phyloP scores from a whole-genome alignment of 2,888 invertebrate genomes.

The Calephelis perditalis region DNA sequence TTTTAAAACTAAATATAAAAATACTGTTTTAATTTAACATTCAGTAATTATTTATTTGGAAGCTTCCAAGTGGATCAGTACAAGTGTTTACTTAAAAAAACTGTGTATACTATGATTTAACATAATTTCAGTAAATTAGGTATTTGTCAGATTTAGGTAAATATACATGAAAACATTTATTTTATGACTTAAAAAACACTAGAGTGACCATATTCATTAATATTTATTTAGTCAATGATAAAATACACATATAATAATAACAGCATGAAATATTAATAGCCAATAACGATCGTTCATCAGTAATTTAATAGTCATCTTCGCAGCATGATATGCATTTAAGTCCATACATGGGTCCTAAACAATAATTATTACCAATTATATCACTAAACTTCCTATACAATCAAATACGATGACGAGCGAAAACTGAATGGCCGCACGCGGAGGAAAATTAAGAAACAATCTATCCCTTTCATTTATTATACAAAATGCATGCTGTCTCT shows the following conservation, averaged over 20 bases:
- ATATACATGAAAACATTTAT: too few species aligned
- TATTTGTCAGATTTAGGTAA: too few species aligned
- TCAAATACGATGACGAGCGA: slow-evolving; percentile 73
- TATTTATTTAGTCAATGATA: neutral
- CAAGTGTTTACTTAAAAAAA: too few species aligned
- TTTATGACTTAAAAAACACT: too few species aligned
- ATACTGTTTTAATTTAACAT: too few species aligned
- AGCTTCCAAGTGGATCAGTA: too few species aligned
- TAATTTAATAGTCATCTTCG: slow-evolving; percentile 33
- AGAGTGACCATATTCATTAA: too few species aligned
- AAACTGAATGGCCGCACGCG: slow-evolving; percentile 68
- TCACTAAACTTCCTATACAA: slow-evolving; percentile 63
- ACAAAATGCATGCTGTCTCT: neutral
- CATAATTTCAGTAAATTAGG: too few species aligned
- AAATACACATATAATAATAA: slow-evolving; percentile 7
- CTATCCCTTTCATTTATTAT: slow-evolving; percentile 16
- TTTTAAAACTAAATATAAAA: too few species aligned
- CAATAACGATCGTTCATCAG: slow-evolving; percentile 33
- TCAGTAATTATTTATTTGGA: too few species aligned
- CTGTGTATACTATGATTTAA: too few species aligned
- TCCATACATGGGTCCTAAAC: slow-evolving; percentile 52
- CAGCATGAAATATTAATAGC: slow-evolving; percentile 17
- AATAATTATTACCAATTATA: slow-evolving; percentile 73
- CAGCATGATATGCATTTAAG: slow-evolving; percentile 39
- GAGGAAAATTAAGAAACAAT: slow-evolving; percentile 34